Base-by-base conservation (phyloP, 2,888 invertebrate species). In the Emmelina monodactyla region DNA sequence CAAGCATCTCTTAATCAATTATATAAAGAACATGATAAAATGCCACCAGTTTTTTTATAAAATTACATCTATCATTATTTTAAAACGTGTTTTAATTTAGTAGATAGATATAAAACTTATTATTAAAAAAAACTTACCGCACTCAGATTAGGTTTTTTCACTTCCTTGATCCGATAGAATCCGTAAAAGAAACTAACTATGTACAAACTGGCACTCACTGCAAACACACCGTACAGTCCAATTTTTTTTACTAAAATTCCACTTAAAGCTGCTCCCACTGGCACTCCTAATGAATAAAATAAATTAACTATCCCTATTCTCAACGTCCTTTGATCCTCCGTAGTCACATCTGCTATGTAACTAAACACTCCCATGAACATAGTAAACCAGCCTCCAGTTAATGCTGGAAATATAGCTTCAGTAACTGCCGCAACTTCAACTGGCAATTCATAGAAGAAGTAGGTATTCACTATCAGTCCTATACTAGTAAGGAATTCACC, bases 281-380 rank as follows among this genome's bases (percentile, higher is more conserved):
- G 93, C 37, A 93, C 89, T 14, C 94, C 93, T 31, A 94, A 73
- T 1, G 94, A 94, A 49, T 92, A 88, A 65, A 93, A 94, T 5
- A 94, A 85, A 69, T 95, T 95, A 43, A 93, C 88, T 34, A 94
- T 87, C 15, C 94, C 93, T 50, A 95, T 92, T 42, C 94, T 73
- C 31, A 92, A 78, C 14, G 94, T 94, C 48, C 94, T 85, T 49
- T 88, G 89, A 61, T 92, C 88, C 43, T 90, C 85, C 2, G 89
- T 88, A 2, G 94, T 92, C 11, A 93, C 88, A 57, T 94, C 93
- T 2, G 88, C 91, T 39, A 95, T 88, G 58, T 94, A 94, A 68
- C 92, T 91, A 69, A 94, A 91, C 44, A 93, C 87, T 13, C 91
- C 91, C 91, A 92, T 92, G 50, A 92, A 87, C 91, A 92, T 91